Evolutionary conservation across 2,113 vertebrate species (phyloP), one percentile per base, ranked within the genome.

Genomic region (Platycercus adscitus): DNA sequence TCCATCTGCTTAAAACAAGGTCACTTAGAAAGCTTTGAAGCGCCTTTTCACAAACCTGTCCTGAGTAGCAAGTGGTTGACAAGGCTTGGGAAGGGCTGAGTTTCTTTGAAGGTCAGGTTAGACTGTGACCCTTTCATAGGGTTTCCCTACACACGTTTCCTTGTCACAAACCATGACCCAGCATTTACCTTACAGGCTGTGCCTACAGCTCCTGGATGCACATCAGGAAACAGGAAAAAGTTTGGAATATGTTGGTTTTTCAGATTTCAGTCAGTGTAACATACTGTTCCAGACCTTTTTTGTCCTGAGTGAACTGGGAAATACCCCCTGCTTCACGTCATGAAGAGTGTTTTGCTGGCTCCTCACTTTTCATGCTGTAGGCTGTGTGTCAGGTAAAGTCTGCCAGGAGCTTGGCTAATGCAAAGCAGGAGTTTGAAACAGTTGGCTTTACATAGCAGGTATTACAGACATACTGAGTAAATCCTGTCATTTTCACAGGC

Each of bases 1-100:
- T 81, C 24, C 81, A 8, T 85, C 76, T 88, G 41, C 94, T 85
- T 52, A 47, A 47, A 84, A 44, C 79, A 89, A 80, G 61, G 81
- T 82, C 63, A 46, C 66, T 69, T 44, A 0, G 1, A 88, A 91
- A 93, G 58, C 93, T 89, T 72, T 81, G 81, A 92, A 95, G 79
- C 44, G n/a, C 80, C 68, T 88, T 89, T 86, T 81, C 73, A 86
- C 71, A 90, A 91, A 78, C 76, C 82, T 93, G 88, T 78, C 79
- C 93, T 93, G 86, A 92, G 90, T 90, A 79, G 95, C 82, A 95
- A 89, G 82, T 78, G 81, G 86, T 43, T 87, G 83, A 94, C 83
- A 91, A 39, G 69, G 43, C 53, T 82, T 63, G 93, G 79, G 80
- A 60, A 88, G 68, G 44, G 63, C 44, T 91, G 75, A 89, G 29